Evolutionary conservation across 2,113 vertebrate genomes (phyloP).

Genomic region (Oreochromis spilurus): DNA sequence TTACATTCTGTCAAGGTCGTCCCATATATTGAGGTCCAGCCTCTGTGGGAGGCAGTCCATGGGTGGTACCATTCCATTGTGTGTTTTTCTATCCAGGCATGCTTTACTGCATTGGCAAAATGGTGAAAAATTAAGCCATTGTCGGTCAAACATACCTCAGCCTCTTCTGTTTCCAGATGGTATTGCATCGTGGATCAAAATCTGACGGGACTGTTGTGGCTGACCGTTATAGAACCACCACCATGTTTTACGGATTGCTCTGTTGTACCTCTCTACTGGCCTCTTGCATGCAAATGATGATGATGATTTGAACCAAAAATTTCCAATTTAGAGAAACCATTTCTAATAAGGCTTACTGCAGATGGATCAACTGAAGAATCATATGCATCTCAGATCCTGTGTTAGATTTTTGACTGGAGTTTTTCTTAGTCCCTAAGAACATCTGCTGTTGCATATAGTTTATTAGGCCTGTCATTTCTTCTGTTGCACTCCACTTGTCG

Average conservation of each 20-base stretch:
- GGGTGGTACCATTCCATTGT: neutral
- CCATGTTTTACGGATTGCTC: neutral
- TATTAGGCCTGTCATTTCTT: neutral
- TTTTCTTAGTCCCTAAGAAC: neutral
- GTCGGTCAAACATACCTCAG: neutral
- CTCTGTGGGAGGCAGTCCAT: neutral
- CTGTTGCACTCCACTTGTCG: fast-evolving
- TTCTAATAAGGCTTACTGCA: neutral
- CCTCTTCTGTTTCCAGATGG: neutral
- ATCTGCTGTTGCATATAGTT: neutral
- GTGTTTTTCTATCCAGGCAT: neutral
- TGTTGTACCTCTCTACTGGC: neutral
- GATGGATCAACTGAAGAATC: neutral
- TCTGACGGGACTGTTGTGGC: neutral
- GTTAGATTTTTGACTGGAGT: neutral
- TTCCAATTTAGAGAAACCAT: neutral
- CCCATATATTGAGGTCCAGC: neutral
- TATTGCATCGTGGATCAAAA: neutral
- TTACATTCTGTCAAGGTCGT: neutral
- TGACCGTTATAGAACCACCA: neutral
- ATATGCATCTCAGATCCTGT: neutral
- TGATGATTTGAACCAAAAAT: neutral
- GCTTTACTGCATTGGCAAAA: neutral
- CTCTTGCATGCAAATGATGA: neutral
- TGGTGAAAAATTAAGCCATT: neutral